phyloP scores from a whole-genome alignment of 2,888 invertebrate genomes.

The Pollenia amentaria region DNA sequence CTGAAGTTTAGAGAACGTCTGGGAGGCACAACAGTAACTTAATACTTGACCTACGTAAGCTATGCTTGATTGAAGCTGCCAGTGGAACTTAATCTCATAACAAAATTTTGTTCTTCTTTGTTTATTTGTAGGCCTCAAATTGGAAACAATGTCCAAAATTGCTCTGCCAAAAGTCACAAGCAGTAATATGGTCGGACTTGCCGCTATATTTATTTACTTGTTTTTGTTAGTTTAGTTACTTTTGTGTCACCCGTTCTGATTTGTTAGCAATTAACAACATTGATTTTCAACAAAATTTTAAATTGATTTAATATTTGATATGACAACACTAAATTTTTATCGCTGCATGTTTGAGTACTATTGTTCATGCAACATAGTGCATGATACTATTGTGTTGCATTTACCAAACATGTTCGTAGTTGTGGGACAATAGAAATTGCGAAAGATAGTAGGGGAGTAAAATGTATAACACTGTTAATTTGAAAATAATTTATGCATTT shows the following conservation, averaged over 20 bases:
- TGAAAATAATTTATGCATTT: not conserved
- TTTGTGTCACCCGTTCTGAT: not conserved
- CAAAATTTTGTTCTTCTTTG: too few species aligned
- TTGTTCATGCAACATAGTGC: conserved; percentile 19
- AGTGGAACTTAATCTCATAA: too few species aligned
- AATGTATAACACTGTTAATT: not conserved
- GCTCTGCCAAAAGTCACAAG: too few species aligned
- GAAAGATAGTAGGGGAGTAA: not conserved
- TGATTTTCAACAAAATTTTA: conserved; percentile 38
- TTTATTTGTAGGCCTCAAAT: too few species aligned
- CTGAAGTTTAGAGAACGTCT: too few species aligned
- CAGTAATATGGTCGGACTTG: too few species aligned
- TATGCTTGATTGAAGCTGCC: too few species aligned
- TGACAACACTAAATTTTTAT: not conserved
- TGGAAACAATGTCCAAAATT: too few species aligned
- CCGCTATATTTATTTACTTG: too few species aligned
- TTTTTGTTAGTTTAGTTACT: not conserved
- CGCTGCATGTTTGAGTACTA: not conserved
- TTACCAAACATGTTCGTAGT: not conserved
- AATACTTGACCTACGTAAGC: too few species aligned
- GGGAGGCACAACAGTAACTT: too few species aligned
- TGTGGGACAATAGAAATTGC: not conserved
- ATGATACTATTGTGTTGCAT: conserved; percentile 17
- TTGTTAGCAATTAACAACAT: conserved; percentile 47
- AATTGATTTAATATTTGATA: conserved; percentile 56